A percentile compares a stretch with the other conserved stretches of the same genome.
Evolutionary conservation across 2,888 invertebrate genomes (phyloP).

Genomic region (Gymnoscelis rufifasciata): DNA sequence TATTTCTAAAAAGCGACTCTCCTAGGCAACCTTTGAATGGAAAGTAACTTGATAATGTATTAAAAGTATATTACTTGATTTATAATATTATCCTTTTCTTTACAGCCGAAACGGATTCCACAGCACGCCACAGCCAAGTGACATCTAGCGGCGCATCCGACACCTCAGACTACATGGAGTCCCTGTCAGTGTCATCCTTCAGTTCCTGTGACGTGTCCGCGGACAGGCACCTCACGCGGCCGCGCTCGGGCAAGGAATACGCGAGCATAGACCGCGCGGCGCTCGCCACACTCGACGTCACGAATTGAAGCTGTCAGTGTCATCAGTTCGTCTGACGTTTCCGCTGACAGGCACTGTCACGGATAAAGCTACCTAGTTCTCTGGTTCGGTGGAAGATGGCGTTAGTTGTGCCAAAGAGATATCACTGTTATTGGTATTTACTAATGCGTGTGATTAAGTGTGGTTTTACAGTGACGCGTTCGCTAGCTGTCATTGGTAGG

Average conservation of each 20-base stretch:
- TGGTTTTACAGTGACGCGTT: too few species aligned
- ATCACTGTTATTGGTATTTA: background rate
- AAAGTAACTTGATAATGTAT: too few species aligned
- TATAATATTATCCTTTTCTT: too few species aligned
- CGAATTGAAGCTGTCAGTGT: too few species aligned
- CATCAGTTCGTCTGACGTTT: too few species aligned
- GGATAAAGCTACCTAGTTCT: conserved; percentile 4
- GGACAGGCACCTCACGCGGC: conserved; percentile 65
- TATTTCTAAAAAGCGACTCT: too few species aligned
- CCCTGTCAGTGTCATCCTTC: conserved; percentile 83
- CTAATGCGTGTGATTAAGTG: too few species aligned
- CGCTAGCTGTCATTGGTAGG: too few species aligned
- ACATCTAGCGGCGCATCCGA: conserved; percentile 86
- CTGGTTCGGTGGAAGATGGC: conserved; percentile 11
- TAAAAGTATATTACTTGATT: too few species aligned
- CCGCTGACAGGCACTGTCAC: too few species aligned
- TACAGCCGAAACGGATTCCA: conserved; percentile 68
- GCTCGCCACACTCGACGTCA: conserved; percentile 31
- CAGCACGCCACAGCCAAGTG: conserved; percentile 76
- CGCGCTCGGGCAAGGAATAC: conserved; percentile 70
- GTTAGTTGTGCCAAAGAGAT: conserved; percentile 11
- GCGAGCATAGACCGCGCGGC: conserved; percentile 62
- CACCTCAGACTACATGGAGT: conserved; percentile 87
- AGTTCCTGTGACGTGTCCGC: conserved; percentile 82
- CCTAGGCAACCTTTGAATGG: too few species aligned